Evolutionary conservation across 2,888 invertebrate genomes (phyloP).

Genomic region (Abscondita cerata): DNA sequence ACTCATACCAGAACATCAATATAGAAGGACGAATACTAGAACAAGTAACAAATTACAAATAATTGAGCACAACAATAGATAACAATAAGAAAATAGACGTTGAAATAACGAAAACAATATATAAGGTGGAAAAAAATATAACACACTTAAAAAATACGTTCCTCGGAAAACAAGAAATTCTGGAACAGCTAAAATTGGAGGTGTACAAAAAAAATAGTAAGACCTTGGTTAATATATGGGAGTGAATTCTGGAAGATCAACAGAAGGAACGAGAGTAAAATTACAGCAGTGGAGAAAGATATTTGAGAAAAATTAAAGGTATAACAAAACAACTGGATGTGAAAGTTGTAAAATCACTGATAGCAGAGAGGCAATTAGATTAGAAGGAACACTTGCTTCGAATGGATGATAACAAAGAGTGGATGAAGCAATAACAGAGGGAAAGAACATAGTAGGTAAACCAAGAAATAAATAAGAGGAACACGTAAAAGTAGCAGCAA

Average conservation of each 20-base stretch:
- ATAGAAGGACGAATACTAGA: neutral
- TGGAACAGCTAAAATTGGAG: slow-evolving; percentile 2
- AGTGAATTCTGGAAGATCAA: slow-evolving; percentile 6
- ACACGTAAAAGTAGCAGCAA: neutral
- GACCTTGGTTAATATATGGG: slow-evolving; percentile 12
- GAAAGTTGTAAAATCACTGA: neutral
- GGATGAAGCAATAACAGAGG: neutral
- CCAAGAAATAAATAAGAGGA: neutral
- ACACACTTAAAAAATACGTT: slow-evolving; percentile 13
- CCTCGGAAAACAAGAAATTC: slow-evolving; percentile 14
- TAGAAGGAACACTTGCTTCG: neutral
- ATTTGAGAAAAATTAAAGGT: no score
- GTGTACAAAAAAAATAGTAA: slow-evolving; percentile 17
- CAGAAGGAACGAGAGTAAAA: slow-evolving; percentile 11
- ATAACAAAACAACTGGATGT: slow-evolving; percentile 9
- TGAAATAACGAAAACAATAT: no score
- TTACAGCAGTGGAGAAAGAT: slow-evolving; percentile 13
- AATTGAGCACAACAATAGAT: slow-evolving; percentile 17
- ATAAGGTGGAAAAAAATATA: slow-evolving; percentile 2
- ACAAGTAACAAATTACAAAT: slow-evolving; percentile 3
- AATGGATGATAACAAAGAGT: neutral
- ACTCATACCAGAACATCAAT: slow-evolving; percentile 7
- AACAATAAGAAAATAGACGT: neutral
- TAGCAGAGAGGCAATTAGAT: neutral
- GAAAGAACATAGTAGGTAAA: neutral